phyloP scores from a whole-genome alignment of 2,797 vertebrate genomes.

The Malacoctenus gilli region DNA sequence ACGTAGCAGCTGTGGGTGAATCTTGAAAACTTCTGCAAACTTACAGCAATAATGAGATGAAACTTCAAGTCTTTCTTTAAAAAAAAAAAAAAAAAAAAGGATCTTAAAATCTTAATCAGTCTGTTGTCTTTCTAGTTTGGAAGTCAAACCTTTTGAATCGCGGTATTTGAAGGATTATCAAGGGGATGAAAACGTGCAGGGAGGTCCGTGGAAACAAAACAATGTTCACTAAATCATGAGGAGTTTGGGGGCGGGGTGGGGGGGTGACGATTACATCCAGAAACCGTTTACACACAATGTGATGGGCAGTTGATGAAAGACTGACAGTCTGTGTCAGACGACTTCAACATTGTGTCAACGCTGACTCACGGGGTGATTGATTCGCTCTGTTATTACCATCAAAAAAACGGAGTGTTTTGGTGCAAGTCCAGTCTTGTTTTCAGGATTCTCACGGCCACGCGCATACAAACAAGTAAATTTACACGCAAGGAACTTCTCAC shows the following conservation, averaged over 20 bases:
- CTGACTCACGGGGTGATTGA: conserved; percentile 64
- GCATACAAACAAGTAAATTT: not conserved
- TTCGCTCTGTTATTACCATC: conserved; percentile 59
- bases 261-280: conserved; percentile 42
- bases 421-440: conserved; percentile 40
- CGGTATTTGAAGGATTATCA: conserved; percentile 30
- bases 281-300: no score
- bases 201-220: conserved; percentile 32
- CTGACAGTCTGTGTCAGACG: conserved; percentile 55
- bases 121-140: conserved; percentile 17
- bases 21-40: conserved; percentile 23
- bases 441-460: conserved; percentile 28
- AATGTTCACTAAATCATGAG: conserved; percentile 31
- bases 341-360: conserved; percentile 62
- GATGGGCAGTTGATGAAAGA: conserved; percentile 65
- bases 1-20: conserved; percentile 33
- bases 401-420: conserved; percentile 50
- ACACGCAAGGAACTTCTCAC: conserved; percentile 10
- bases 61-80: conserved; percentile 2
- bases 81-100: conserved; percentile 35
- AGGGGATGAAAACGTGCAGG: conserved; percentile 16
- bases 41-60: conserved; percentile 44
- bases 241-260: conserved; percentile 40
- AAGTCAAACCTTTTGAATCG: conserved; percentile 55
- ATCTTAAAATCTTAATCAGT: no score